Evolutionary conservation across 2,888 invertebrate species (phyloP).

Genomic region (Volucella zonaria): DNA sequence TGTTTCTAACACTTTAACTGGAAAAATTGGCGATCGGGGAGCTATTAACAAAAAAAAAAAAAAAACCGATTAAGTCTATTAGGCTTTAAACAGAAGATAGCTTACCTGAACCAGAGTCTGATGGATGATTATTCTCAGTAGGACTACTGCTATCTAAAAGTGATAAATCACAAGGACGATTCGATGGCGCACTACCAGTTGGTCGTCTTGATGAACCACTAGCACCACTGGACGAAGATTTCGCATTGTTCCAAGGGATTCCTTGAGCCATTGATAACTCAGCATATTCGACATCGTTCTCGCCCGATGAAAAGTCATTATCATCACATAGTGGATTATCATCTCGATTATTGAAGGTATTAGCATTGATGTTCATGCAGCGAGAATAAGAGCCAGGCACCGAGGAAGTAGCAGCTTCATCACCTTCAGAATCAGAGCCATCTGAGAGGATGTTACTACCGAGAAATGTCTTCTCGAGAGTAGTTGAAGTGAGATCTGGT

Average conservation of each 20-base stretch:
- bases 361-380: slow-evolving; percentile 49
- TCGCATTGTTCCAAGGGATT: slow-evolving; percentile 74
- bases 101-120: slow-evolving; percentile 43
- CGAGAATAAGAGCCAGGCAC: slow-evolving; percentile 30
- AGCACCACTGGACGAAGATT: slow-evolving; percentile 36
- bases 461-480: slow-evolving; percentile 60
- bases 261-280: slow-evolving; percentile 84
- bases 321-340: slow-evolving; percentile 82
- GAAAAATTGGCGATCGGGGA: slow-evolving; percentile 70
- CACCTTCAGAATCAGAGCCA: slow-evolving; percentile 90
- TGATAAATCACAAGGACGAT: slow-evolving; percentile 49
- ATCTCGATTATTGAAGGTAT: slow-evolving; percentile 45
- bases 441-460: slow-evolving; percentile 83
- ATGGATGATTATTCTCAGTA: slow-evolving; percentile 46
- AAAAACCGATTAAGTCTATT: no score
- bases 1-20: slow-evolving; percentile 75
- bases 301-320: slow-evolving; percentile 92
- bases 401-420: slow-evolving; percentile 86
- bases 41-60: slow-evolving; percentile 12
- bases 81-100: neutral
- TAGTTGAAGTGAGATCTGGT: slow-evolving; percentile 81
- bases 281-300: slow-evolving; percentile 88
- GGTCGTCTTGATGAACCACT: slow-evolving; percentile 42
- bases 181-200: slow-evolving; percentile 10
- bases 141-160: slow-evolving; percentile 60